phyloP scores from a whole-genome alignment of 2,888 invertebrate genomes.

The Leptopilina drosophilae region DNA sequence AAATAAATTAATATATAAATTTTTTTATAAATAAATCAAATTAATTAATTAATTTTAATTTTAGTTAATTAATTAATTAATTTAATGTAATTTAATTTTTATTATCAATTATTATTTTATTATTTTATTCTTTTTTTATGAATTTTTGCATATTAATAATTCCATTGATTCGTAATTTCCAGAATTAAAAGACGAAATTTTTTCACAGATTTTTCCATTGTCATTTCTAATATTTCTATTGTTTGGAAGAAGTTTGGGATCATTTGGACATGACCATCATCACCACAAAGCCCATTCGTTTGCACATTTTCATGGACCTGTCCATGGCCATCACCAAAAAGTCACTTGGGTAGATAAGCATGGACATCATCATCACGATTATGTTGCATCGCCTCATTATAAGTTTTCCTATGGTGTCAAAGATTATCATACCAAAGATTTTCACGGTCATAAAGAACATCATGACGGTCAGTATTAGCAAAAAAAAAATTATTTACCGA shows the following conservation, averaged over 20 bases:
- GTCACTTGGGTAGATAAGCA: slow-evolving; percentile 57
- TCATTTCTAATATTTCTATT: slow-evolving; percentile 41
- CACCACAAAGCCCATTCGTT: slow-evolving; percentile 54
- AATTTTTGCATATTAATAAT: too few relatives aligned
- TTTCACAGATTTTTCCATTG: slow-evolving; percentile 20
- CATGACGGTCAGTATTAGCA: slow-evolving; percentile 49
- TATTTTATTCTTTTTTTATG: too few relatives aligned
- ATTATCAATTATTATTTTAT: too few relatives aligned
- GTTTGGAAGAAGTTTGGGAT: background rate
- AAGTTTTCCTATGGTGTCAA: slow-evolving; percentile 57
- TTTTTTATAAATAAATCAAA: too few relatives aligned
- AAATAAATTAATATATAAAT: too few relatives aligned
- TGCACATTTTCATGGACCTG: slow-evolving; percentile 57
- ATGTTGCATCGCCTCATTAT: slow-evolving; percentile 56
- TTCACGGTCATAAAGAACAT: slow-evolving; percentile 55
- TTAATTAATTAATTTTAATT: too few relatives aligned
- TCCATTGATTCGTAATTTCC: too few relatives aligned
- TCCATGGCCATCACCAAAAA: slow-evolving; percentile 53
- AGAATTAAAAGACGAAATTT: background rate
- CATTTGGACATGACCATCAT: background rate
- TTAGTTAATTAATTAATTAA: too few relatives aligned
- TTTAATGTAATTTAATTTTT: too few relatives aligned
- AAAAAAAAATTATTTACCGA: too few relatives aligned
- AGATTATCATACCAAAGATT: slow-evolving; percentile 58
- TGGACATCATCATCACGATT: slow-evolving; percentile 58